These are phyloP conservation scores for Venturia canescens DNA, from an alignment of 1,140 invertebrate species.

Conservation along the genomic window DNA sequence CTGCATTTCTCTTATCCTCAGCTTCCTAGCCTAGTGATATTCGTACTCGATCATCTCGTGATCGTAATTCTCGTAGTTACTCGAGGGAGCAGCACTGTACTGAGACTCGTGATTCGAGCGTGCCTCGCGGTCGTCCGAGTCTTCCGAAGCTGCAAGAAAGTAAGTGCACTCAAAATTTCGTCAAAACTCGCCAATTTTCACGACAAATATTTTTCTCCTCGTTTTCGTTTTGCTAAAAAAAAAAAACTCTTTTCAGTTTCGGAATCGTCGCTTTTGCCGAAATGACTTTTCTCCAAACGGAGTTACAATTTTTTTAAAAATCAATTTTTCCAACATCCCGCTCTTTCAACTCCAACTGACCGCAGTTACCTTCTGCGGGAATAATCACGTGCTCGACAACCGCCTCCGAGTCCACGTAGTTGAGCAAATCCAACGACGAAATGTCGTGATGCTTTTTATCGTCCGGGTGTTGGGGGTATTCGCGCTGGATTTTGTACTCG, in stretches of 20 bases:
- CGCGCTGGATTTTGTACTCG: constrained; percentile 32
- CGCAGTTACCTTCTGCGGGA: constrained; percentile 56
- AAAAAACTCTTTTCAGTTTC: too few species aligned
- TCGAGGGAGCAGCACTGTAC: constrained; percentile 46
- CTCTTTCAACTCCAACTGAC: too few species aligned
- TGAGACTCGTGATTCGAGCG: constrained; percentile 48
- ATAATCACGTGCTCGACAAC: constrained; percentile 51
- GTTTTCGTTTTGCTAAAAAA: too few species aligned
- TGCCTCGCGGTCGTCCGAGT: constrained; percentile 49
- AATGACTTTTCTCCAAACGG: too few species aligned
- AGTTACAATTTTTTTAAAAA: too few species aligned
- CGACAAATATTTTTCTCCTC: too few species aligned
- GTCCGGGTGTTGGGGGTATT: not conserved
- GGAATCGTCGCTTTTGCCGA: too few species aligned
- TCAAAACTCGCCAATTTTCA: too few species aligned
- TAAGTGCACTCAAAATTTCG: not conserved
- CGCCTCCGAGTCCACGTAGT: constrained; percentile 16
- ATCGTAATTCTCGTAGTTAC: constrained; percentile 56
- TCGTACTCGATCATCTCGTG: constrained; percentile 55
- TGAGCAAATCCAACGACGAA: constrained; percentile 40
- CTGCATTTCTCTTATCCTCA: constrained; percentile 44
- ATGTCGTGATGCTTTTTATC: not conserved
- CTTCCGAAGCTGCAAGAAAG: constrained; percentile 54
- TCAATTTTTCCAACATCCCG: too few species aligned
- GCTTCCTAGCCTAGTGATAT: constrained; percentile 48